A percentile compares a stretch with the other conserved stretches of the same genome.
Conservation (phyloP, 2,113 vertebrate genomes). For the Oreochromis aureus region DNA sequence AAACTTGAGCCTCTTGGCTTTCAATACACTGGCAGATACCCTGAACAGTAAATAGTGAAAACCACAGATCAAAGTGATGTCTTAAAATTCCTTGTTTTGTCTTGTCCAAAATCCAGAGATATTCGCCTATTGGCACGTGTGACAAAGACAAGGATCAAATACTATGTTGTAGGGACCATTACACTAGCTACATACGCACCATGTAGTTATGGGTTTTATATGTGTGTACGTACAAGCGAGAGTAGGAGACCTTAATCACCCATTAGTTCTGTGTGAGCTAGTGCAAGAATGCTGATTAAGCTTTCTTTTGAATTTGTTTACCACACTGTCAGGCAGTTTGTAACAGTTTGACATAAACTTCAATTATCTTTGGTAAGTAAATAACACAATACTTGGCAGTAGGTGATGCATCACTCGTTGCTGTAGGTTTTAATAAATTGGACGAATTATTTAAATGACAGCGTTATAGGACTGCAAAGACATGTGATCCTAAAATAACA, state of each 20-base stretch:
- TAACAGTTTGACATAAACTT: background rate
- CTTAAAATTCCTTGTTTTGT: background rate
- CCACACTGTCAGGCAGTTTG: background rate
- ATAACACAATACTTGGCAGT: background rate
- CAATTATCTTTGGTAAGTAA: background rate
- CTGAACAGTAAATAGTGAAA: background rate
- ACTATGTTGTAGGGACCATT: background rate
- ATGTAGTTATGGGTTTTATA: background rate
- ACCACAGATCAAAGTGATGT: background rate
- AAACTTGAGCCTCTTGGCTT: background rate
- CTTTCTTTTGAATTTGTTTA: background rate
- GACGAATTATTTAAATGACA: slow-evolving; percentile 30
- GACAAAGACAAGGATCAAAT: background rate
- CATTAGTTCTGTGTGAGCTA: background rate
- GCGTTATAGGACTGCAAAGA: background rate
- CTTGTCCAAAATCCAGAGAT: background rate
- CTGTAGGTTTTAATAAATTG: slow-evolving; percentile 4
- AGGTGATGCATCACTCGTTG: background rate
- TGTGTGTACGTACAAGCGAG: background rate
- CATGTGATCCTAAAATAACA: slow-evolving; percentile 46
- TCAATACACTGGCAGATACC: background rate
- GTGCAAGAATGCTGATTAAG: background rate
- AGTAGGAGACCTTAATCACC: background rate
- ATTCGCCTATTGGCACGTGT: background rate
- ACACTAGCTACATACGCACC: background rate